Evolutionary conservation across 2,888 invertebrate species (phyloP).

Genomic region (Agonopterix arenella): DNA sequence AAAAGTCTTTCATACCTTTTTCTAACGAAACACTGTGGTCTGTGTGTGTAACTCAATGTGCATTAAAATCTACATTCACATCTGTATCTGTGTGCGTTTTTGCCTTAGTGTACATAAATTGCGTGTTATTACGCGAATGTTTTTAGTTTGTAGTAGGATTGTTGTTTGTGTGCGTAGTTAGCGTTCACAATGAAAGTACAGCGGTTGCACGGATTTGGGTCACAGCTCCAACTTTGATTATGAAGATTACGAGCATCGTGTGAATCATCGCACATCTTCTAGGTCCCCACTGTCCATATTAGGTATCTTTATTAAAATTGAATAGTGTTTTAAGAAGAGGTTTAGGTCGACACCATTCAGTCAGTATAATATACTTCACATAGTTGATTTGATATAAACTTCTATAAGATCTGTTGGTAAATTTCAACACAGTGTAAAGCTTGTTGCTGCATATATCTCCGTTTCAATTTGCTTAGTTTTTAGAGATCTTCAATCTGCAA

Average conservation of each 20-base stretch:
- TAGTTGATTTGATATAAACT: no score
- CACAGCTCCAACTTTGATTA: conserved; percentile 73
- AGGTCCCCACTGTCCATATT: not conserved
- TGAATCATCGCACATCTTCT: conserved; percentile 71
- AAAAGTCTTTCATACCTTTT: conserved; percentile 31
- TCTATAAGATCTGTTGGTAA: no score
- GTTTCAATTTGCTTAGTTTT: no score
- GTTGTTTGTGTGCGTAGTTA: conserved; percentile 41
- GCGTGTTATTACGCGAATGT: conserved; percentile 9
- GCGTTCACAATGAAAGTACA: conserved; percentile 75
- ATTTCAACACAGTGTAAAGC: no score
- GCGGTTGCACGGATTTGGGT: conserved; percentile 72
- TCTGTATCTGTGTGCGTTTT: conserved; percentile 22
- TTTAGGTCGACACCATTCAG: no score
- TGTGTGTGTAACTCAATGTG: conserved; percentile 24
- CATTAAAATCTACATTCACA: conserved; percentile 23
- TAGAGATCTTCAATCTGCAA: no score
- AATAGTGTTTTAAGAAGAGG: no score
- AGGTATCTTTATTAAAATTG: no score
- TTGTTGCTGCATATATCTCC: no score
- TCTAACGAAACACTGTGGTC: conserved; percentile 19
- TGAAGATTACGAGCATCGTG: conserved; percentile 68
- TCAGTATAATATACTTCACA: no score
- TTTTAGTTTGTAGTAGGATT: conserved; percentile 20
- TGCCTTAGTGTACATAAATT: conserved; percentile 19